These are phyloP conservation scores for Rhinichthys klamathensis DNA, from an alignment of 2,113 vertebrate species.

Conservation along the genomic window DNA sequence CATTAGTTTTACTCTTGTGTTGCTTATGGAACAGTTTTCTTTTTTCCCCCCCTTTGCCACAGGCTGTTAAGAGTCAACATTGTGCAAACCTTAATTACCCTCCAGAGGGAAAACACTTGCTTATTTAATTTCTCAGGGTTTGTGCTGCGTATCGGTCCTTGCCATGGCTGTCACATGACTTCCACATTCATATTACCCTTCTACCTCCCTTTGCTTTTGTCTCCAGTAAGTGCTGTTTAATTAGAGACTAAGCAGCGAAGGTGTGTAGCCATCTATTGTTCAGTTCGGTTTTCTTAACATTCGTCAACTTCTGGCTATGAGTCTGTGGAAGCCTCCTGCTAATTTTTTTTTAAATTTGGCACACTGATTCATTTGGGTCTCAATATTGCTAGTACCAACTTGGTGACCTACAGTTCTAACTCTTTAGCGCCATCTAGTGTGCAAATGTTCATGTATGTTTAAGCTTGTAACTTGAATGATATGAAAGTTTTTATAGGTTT, in stretches of 20 bases:
- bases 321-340: neutral
- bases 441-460: neutral
- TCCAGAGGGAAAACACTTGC: constrained; percentile 26
- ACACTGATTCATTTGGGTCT: neutral
- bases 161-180: constrained; percentile 14
- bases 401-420: neutral
- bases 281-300: neutral
- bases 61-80: constrained; percentile 40
- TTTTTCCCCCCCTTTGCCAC: neutral
- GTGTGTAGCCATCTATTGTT: neutral
- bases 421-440: neutral
- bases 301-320: neutral
- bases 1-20: neutral
- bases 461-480: neutral
- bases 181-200: constrained; percentile 3
- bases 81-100: constrained; percentile 41
- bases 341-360: neutral
- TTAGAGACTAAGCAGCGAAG: neutral
- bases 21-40: constrained; percentile 16
- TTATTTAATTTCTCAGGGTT: constrained; percentile 25
- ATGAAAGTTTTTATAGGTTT: neutral
- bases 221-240: neutral
- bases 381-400: neutral
- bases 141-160: neutral
- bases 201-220: neutral